Conservation (phyloP, 2,113 vertebrate genomes). For the Cisticola juncidis region DNA sequence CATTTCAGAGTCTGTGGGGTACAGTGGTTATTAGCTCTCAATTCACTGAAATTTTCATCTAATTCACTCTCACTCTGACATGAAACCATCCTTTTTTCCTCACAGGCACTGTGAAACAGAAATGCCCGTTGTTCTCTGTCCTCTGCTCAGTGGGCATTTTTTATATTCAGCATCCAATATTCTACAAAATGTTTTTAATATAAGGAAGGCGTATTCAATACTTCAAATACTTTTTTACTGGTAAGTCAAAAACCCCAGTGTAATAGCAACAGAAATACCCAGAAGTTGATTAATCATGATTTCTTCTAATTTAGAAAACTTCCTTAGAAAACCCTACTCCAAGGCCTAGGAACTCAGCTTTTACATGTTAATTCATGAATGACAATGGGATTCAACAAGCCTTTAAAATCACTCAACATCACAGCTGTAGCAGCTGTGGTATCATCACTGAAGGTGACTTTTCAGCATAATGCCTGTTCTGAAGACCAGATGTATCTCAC, state of each 20-base stretch:
- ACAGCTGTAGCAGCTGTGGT: not conserved
- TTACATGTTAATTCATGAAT: not conserved
- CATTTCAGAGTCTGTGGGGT: not conserved
- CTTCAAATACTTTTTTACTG: not conserved
- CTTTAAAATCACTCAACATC: not conserved
- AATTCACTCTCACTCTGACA: not conserved
- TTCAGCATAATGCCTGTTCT: not conserved
- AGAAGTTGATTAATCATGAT: not conserved
- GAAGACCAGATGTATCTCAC: not conserved
- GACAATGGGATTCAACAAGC: not conserved
- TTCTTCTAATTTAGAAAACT: not conserved
- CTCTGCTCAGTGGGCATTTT: not conserved
- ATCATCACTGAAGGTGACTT: not conserved
- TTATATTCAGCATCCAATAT: not conserved
- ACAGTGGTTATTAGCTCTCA: not conserved
- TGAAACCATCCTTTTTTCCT: not conserved
- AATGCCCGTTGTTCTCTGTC: not conserved
- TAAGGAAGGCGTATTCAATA: not conserved
- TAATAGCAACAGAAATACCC: not conserved
- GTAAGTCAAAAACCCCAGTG: not conserved
- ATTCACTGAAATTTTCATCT: slow-evolving; percentile 17
- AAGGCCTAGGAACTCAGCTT: not conserved
- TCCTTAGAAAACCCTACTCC: not conserved
- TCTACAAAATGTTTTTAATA: not conserved
- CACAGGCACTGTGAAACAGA: not conserved